A percentile compares a stretch with the other conserved stretches of the same genome.
Conservation (phyloP, 2,113 vertebrate genomes). For the Strix aluco region DNA sequence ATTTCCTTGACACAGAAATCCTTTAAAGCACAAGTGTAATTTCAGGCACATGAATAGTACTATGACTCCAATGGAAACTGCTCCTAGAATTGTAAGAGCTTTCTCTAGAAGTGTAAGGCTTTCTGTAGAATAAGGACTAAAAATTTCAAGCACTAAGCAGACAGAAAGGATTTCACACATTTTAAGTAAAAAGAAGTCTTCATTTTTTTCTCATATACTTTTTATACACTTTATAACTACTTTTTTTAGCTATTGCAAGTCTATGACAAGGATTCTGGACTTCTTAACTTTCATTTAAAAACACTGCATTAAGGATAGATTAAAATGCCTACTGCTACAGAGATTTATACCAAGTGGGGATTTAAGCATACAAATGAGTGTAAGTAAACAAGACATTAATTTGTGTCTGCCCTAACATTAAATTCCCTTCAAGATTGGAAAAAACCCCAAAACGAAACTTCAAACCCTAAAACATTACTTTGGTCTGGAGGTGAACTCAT, state of each 20-base stretch:
- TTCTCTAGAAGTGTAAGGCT: neutral
- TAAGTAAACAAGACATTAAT: neutral
- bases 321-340: neutral
- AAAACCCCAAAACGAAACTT: neutral
- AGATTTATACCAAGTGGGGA: neutral
- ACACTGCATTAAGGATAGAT: neutral
- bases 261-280: neutral
- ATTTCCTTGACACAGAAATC: neutral
- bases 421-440: neutral
- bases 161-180: neutral
- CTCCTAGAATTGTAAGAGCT: neutral
- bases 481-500: neutral
- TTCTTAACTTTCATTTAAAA: neutral
- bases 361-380: neutral
- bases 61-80: neutral
- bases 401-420: neutral
- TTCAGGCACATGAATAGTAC: neutral
- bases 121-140: neutral
- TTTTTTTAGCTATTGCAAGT: neutral
- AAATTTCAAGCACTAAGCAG: neutral
- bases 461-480: neutral
- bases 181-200: neutral
- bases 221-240: neutral
- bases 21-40: neutral
- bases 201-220: neutral